Conservation (phyloP, 2,113 vertebrate genomes). For the Serranochromis macrocephalus region DNA sequence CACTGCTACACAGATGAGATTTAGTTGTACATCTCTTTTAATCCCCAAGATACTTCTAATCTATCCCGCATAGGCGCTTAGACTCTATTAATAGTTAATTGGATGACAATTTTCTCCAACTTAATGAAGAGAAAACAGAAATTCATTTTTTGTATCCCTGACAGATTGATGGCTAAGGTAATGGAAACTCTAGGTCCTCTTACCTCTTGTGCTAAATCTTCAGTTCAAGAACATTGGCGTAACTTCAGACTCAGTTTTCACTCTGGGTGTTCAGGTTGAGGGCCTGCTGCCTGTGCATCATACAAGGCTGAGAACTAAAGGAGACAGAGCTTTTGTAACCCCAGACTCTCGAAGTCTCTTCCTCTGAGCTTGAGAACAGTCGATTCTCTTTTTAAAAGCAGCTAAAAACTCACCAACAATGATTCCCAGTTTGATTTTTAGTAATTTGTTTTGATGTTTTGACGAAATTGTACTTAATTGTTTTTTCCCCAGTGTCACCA, state of each 20-base stretch:
- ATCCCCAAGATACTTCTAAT: neutral
- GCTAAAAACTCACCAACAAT: neutral
- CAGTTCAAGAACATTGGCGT: neutral
- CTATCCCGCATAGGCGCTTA: neutral
- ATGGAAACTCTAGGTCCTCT: neutral
- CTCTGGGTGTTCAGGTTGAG: neutral
- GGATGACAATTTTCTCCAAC: neutral
- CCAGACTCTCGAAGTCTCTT: neutral
- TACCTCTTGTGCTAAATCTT: neutral
- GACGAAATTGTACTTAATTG: fast-evolving
- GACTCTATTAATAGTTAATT: neutral
- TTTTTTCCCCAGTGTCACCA: neutral
- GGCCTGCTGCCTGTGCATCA: neutral
- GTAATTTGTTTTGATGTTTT: neutral
- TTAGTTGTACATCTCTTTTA: neutral
- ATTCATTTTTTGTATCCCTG: fast-evolving
- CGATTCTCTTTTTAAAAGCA: neutral
- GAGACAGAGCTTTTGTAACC: neutral
- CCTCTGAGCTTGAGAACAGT: neutral
- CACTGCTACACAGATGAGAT: neutral
- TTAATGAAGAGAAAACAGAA: neutral
- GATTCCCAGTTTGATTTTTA: neutral
- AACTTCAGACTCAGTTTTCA: neutral
- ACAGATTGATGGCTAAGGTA: neutral
- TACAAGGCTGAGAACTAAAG: neutral